phyloP scores from a whole-genome alignment of 2,113 vertebrate genomes.

The Dicaeum eximium region DNA sequence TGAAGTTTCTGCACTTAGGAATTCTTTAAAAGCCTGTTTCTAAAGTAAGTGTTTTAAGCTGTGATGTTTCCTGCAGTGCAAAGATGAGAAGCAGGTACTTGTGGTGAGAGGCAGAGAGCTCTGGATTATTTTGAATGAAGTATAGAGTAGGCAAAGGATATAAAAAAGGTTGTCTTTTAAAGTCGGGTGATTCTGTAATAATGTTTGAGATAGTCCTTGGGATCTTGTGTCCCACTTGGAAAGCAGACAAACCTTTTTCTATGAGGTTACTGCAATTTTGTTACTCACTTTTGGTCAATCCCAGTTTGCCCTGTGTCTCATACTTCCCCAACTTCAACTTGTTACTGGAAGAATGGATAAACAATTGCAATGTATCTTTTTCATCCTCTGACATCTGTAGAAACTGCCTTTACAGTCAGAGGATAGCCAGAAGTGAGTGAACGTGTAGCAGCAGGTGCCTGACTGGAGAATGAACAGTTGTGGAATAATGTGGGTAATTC shows the following conservation, averaged over 20 bases:
- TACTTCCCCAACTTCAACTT: neutral
- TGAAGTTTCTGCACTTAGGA: constrained; percentile 16
- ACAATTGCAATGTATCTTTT: neutral
- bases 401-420: neutral
- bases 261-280: fast-evolving
- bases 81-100: constrained; percentile 40
- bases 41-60: constrained; percentile 30
- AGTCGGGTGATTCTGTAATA: neutral
- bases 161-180: neutral
- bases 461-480: neutral
- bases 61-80: constrained; percentile 14
- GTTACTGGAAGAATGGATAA: neutral
- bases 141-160: neutral
- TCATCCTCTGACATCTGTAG: neutral
- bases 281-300: neutral
- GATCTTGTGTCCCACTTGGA: neutral
- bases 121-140: neutral
- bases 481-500: neutral
- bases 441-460: neutral
- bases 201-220: neutral
- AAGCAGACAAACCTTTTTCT: neutral
- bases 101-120: neutral
- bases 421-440: neutral
- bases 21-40: constrained; percentile 33
- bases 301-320: neutral